These are phyloP conservation scores for Drosophila fuyamai DNA, from an alignment of 1,140 invertebrate genomes.

Conservation along the genomic window DNA sequence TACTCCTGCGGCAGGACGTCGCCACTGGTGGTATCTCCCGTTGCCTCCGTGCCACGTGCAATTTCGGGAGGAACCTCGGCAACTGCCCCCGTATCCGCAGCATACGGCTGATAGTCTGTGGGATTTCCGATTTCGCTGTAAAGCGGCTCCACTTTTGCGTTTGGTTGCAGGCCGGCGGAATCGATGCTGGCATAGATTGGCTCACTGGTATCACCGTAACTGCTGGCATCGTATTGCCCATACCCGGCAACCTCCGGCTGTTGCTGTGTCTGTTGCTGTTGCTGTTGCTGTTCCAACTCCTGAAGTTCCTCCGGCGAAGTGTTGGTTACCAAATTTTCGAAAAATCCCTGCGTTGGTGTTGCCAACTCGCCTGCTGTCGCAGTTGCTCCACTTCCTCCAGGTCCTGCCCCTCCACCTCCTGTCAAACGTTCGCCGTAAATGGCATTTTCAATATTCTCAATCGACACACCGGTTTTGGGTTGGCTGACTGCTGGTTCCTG, in stretches of 20 bases:
- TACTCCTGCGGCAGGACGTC: constrained; percentile 63
- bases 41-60: neutral
- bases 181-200: constrained; percentile 73
- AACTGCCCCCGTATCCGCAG: constrained; percentile 44
- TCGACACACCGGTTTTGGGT: constrained; percentile 68
- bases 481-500: constrained; percentile 2
- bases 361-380: constrained; percentile 5
- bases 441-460: constrained; percentile 84
- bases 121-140: constrained; percentile 81
- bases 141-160: constrained; percentile 51
- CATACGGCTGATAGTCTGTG: constrained; percentile 72
- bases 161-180: constrained; percentile 41
- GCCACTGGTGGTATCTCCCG: constrained; percentile 1
- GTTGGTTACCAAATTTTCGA: constrained; percentile 64
- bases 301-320: constrained; percentile 16
- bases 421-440: constrained; percentile 83
- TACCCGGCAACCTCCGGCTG: constrained; percentile 45
- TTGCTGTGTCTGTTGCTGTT: constrained; percentile 7
- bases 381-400: constrained; percentile 14
- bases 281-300: constrained; percentile 16
- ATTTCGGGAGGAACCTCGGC: neutral
- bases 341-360: constrained; percentile 53
- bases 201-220: constrained; percentile 59
- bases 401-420: constrained; percentile 10
- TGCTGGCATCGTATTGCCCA: constrained; percentile 62